Conservation (phyloP, 2,888 invertebrate species). For the Eledona agricola region DNA sequence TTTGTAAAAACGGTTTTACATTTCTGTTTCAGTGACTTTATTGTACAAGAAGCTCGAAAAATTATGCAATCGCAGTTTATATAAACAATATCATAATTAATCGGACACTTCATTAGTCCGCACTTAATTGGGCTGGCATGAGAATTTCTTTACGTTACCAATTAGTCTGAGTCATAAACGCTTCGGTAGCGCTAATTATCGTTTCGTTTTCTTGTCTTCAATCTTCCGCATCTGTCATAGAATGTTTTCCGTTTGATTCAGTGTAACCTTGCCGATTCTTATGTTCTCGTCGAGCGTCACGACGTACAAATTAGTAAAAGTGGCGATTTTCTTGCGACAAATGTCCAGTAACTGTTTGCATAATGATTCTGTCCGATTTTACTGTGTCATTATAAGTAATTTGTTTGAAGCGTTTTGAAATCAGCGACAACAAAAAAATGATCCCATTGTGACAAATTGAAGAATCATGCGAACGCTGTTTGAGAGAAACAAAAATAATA, state of each 20-base stretch:
- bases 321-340: neutral
- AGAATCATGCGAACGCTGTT: neutral
- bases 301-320: neutral
- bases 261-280: neutral
- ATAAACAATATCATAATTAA: slow-evolving; percentile 10
- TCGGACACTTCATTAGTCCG: too few species aligned
- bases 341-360: neutral
- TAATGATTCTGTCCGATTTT: too few species aligned
- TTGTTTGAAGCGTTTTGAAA: slow-evolving; percentile 1
- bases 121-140: too few species aligned
- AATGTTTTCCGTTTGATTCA: neutral
- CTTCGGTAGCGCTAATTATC: too few species aligned
- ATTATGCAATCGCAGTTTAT: slow-evolving; percentile 1
- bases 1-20: slow-evolving; percentile 9
- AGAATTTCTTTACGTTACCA: too few species aligned
- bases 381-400: too few species aligned
- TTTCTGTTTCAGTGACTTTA: slow-evolving; percentile 14
- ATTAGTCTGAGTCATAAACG: too few species aligned
- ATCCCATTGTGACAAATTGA: slow-evolving; percentile 3
- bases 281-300: too few species aligned
- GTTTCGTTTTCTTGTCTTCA: neutral
- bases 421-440: neutral
- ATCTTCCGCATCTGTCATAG: neutral
- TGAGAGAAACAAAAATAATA: neutral
- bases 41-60: slow-evolving; percentile 2